phyloP scores from a whole-genome alignment of 2,888 invertebrate genomes.

The Idaea biselata region DNA sequence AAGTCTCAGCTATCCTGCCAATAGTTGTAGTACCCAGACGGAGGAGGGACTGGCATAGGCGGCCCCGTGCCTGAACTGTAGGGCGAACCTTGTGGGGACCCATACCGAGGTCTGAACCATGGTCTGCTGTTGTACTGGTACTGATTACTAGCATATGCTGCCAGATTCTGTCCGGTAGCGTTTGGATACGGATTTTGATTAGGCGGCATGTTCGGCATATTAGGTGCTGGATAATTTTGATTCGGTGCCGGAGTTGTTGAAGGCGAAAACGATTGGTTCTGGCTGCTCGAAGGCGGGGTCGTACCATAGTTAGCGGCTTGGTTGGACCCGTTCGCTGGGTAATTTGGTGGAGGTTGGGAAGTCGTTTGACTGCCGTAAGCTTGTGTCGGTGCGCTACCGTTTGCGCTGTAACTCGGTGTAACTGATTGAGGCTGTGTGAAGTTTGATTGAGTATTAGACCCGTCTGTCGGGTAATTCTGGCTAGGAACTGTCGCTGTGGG shows the following conservation, averaged over 20 bases:
- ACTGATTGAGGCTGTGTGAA: slow-evolving; percentile 48
- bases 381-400: slow-evolving; percentile 37
- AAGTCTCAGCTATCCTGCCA: slow-evolving; percentile 75
- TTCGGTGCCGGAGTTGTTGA: slow-evolving; percentile 67
- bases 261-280: slow-evolving; percentile 63
- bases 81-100: slow-evolving; percentile 68
- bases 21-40: slow-evolving; percentile 66
- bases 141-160: slow-evolving; percentile 72
- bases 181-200: slow-evolving; percentile 71
- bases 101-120: slow-evolving; percentile 71
- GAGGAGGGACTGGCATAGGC: slow-evolving; percentile 67
- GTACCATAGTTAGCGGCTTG: slow-evolving; percentile 49
- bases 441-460: slow-evolving; percentile 47
- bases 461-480: slow-evolving; percentile 49
- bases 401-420: slow-evolving; percentile 51
- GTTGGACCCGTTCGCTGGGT: slow-evolving; percentile 56
- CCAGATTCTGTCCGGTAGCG: slow-evolving; percentile 72
- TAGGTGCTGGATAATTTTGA: slow-evolving; percentile 53
- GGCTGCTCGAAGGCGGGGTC: slow-evolving; percentile 48
- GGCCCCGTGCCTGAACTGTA: slow-evolving; percentile 55
- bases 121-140: slow-evolving; percentile 71
- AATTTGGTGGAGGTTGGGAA: slow-evolving; percentile 55
- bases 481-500: slow-evolving; percentile 47
- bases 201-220: slow-evolving; percentile 57
- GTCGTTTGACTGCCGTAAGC: slow-evolving; percentile 45